Conservation (phyloP, 2,888 invertebrate genomes). For the Chaitophorus viminalis region DNA sequence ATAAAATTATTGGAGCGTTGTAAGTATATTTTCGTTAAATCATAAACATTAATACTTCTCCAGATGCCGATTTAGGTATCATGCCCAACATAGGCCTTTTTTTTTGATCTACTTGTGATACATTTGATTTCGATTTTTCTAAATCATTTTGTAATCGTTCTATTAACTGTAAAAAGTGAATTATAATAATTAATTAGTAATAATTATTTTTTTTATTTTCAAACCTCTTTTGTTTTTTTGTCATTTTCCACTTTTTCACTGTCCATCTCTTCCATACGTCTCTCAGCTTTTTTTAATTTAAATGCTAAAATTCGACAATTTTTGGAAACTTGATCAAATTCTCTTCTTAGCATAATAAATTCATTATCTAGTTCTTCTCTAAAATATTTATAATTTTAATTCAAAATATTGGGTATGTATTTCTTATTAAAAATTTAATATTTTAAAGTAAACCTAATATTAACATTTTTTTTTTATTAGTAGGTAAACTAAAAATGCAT, state of each 20-base stretch:
- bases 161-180: conserved; percentile 66
- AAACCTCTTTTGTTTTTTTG: conserved; percentile 74
- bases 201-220: conserved; percentile 28
- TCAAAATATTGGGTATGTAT: too few relatives aligned
- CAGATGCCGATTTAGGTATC: conserved; percentile 72
- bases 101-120: conserved; percentile 68
- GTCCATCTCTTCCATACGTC: conserved; percentile 86
- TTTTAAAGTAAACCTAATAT: too few relatives aligned
- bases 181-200: not conserved
- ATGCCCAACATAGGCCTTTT: conserved; percentile 72
- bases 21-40: not conserved
- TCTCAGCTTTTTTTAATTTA: conserved; percentile 95
- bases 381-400: conserved; percentile 65
- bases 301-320: conserved; percentile 98
- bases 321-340: conserved; percentile 95
- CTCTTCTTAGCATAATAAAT: conserved; percentile 91
- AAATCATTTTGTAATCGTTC: conserved; percentile 77
- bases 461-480: too few relatives aligned
- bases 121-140: conserved; percentile 70
- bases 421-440: too few relatives aligned
- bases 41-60: conserved; percentile 70
- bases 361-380: conserved; percentile 98
- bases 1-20: not conserved
- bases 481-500: too few relatives aligned
- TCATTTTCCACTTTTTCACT: conserved; percentile 82